These are phyloP conservation scores for Diuraphis noxia DNA, from an alignment of 1,140 invertebrate species.

Conservation along the genomic window DNA sequence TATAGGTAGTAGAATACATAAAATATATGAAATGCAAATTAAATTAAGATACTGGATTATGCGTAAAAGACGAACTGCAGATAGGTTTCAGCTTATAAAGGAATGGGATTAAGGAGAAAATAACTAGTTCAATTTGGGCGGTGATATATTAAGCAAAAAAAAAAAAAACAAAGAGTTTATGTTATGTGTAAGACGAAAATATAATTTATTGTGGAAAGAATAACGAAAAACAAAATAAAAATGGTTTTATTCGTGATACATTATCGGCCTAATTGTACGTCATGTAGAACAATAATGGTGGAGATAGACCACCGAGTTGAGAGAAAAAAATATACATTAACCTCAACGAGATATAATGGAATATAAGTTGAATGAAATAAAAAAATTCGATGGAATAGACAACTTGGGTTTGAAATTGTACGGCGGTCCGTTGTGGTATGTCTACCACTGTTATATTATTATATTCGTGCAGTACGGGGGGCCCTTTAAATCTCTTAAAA, in stretches of 20 bases:
- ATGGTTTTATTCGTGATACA: background rate
- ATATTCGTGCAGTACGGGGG: background rate
- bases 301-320: background rate
- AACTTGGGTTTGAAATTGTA: background rate
- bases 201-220: background rate
- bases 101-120: background rate
- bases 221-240: background rate
- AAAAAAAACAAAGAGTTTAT: background rate
- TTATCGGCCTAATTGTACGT: background rate
- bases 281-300: background rate
- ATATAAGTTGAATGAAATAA: background rate
- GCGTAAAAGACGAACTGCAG: background rate
- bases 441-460: background rate
- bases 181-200: background rate
- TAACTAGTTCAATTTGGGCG: background rate
- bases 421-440: background rate
- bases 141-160: background rate
- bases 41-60: background rate
- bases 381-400: background rate
- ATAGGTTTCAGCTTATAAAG: background rate
- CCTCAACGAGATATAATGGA: background rate
- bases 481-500: background rate
- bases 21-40: background rate
- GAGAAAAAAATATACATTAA: slow-evolving; percentile 3
- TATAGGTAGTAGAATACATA: background rate